A percentile compares a stretch with the other conserved stretches of the same genome.
These are phyloP conservation scores for Parnassius orleans DNA, from an alignment of 2,888 invertebrate species.

Conservation along the genomic window DNA sequence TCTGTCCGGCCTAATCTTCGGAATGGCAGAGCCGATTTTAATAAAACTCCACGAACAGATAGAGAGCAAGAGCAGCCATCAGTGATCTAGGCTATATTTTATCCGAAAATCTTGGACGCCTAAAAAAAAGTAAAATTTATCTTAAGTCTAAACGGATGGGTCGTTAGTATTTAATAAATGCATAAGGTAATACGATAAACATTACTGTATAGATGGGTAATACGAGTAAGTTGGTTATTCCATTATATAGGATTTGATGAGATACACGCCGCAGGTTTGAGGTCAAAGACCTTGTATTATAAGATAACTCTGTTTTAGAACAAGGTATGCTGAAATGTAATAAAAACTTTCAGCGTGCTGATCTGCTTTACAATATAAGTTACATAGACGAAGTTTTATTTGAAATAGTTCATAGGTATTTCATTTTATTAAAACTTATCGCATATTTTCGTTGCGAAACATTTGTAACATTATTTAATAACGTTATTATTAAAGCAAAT, in stretches of 20 bases:
- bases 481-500: not conserved
- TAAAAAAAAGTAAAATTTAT: too few relatives aligned
- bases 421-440: conserved; percentile 2
- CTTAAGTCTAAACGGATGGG: too few relatives aligned
- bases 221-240: not conserved
- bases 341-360: conserved; percentile 57
- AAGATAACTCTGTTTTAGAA: conserved; percentile 69
- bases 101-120: too few relatives aligned
- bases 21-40: too few relatives aligned
- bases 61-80: too few relatives aligned
- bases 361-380: conserved; percentile 17
- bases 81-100: too few relatives aligned
- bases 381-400: conserved; percentile 10
- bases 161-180: too few relatives aligned
- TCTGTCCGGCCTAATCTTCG: too few relatives aligned
- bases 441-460: not conserved
- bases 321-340: conserved; percentile 64
- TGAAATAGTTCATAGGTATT: conserved; percentile 6
- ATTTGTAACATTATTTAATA: not conserved
- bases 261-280: conserved; percentile 11
- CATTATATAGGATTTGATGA: conserved; percentile 8
- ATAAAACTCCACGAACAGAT: too few relatives aligned
- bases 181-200: not conserved
- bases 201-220: conserved; percentile 3
- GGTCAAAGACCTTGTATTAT: conserved; percentile 50